Evolutionary conservation across 1,140 invertebrate genomes (phyloP).

Genomic region (Cotesia typhae): DNA sequence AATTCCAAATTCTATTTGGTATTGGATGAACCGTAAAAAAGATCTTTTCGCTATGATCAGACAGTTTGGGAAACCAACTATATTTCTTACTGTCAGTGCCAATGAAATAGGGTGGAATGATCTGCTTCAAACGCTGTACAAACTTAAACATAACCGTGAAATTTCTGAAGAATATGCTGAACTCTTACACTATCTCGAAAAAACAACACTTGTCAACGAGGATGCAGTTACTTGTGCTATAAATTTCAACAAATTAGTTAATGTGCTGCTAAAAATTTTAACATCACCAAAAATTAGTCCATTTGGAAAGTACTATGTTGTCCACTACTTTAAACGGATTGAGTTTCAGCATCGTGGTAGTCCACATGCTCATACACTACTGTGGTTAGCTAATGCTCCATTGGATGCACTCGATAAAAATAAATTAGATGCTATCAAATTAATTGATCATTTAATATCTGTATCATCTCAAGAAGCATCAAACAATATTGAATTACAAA

Average conservation of each 20-base stretch:
- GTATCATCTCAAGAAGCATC: slow-evolving; percentile 44
- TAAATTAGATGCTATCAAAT: slow-evolving; percentile 22
- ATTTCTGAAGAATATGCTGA: slow-evolving; percentile 41
- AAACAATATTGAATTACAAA: slow-evolving; percentile 45
- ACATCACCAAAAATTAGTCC: slow-evolving; percentile 42
- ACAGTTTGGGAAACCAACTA: slow-evolving; percentile 50
- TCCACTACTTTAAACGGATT: slow-evolving; percentile 50
- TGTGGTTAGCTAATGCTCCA: slow-evolving; percentile 52
- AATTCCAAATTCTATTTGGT: slow-evolving; percentile 40
- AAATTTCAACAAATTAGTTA: slow-evolving; percentile 57
- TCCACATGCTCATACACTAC: slow-evolving; percentile 52
- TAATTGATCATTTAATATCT: slow-evolving; percentile 39
- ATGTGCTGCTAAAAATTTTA: slow-evolving; percentile 42
- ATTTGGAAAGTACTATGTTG: slow-evolving; percentile 46
- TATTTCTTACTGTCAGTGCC: slow-evolving; percentile 48
- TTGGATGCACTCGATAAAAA: slow-evolving; percentile 40
- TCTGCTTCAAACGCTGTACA: slow-evolving; percentile 55
- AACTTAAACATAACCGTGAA: slow-evolving; percentile 48
- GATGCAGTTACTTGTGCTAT: slow-evolving; percentile 62
- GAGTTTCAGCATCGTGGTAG: slow-evolving; percentile 58
- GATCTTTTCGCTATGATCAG: slow-evolving; percentile 57
- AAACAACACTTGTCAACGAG: slow-evolving; percentile 53
- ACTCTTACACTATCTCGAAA: slow-evolving; percentile 45
- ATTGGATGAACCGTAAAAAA: slow-evolving; percentile 53
- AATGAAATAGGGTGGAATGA: slow-evolving; percentile 55